A percentile compares a stretch with the other conserved stretches of the same genome.
These are phyloP conservation scores for Zygogramma bicolorata DNA, from an alignment of 2,888 invertebrate genomes.

Conservation along the genomic window DNA sequence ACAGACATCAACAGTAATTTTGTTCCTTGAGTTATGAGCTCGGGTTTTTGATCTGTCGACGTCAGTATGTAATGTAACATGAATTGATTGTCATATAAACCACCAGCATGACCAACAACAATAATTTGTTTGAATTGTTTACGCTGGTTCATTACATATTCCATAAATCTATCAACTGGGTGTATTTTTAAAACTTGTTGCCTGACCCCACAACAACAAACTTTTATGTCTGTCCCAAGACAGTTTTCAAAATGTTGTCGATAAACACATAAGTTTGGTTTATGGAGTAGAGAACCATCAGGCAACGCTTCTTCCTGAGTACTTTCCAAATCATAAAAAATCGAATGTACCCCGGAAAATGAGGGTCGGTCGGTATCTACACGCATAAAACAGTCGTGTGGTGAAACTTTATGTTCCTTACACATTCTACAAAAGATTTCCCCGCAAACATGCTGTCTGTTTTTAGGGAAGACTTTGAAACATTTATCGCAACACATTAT, in stretches of 20 bases:
- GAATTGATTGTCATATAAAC: conserved; percentile 24
- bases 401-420: background rate
- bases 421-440: background rate
- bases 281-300: background rate
- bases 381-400: background rate
- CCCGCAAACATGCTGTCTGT: background rate
- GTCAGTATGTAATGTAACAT: conserved; percentile 17
- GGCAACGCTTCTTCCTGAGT: background rate
- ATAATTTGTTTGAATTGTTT: conserved; percentile 23
- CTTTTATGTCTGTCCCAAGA: background rate
- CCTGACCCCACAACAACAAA: background rate
- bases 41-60: conserved; percentile 23
- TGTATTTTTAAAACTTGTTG: conserved; percentile 11
- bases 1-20: conserved; percentile 34
- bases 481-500: no score
- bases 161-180: background rate
- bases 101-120: conserved; percentile 22
- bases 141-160: background rate
- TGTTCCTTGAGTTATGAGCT: conserved; percentile 36
- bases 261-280: background rate
- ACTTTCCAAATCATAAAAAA: background rate
- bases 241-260: background rate
- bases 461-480: background rate
- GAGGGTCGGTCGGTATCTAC: background rate
- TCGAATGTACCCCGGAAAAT: background rate